These are phyloP conservation scores for Caracal caracal DNA, from an alignment of 2,113 vertebrate species.

Conservation along the genomic window DNA sequence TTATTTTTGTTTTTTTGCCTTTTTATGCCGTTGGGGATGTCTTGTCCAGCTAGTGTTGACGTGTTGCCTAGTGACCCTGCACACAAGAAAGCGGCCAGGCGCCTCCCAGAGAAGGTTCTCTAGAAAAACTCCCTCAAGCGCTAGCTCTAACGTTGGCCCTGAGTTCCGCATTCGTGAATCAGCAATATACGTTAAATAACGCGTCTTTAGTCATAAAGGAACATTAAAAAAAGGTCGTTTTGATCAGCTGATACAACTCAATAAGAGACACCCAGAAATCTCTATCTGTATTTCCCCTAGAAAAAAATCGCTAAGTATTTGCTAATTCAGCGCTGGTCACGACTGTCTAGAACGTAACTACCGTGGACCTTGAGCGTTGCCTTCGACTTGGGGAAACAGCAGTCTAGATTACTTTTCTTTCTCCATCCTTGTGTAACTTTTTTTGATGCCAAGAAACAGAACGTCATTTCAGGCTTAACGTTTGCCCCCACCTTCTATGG, in stretches of 20 bases:
- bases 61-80: no score
- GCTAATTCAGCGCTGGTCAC: not conserved
- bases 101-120: no score
- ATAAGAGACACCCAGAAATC: no score
- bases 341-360: not conserved
- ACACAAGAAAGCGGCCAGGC: not conserved
- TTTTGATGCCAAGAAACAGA: not conserved
- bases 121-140: not conserved
- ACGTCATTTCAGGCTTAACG: not conserved
- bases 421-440: not conserved
- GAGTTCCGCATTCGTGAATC: not conserved
- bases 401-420: not conserved
- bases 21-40: not conserved
- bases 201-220: not conserved
- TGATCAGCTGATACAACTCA: not conserved
- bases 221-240: accelerated
- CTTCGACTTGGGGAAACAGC: not conserved
- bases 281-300: not conserved
- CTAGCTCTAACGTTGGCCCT: not conserved
- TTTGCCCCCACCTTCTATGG: not conserved
- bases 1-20: not conserved
- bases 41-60: not conserved
- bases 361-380: accelerated
- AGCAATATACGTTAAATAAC: accelerated
- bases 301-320: not conserved